Evolutionary conservation across 2,888 invertebrate genomes (phyloP), one percentile per base, ranked within the genome.

Genomic region (Chironomus tentans): DNA sequence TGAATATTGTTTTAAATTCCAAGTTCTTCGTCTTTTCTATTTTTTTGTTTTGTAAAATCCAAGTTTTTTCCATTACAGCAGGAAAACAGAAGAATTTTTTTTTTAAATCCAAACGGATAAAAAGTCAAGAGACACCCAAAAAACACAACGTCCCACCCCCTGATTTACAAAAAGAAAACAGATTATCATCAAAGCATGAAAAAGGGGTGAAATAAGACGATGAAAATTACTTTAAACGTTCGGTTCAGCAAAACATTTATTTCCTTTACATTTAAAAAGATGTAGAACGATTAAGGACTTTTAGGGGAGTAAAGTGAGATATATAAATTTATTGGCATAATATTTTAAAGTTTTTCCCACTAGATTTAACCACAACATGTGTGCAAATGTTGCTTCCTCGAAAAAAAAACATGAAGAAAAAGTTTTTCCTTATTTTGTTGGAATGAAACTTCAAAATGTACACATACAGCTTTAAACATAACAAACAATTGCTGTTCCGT

Each of bases 261-360:
- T 56, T 56, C 15, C 56, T 56, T 56, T 15, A 15, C n/a, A 56
- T 56, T 56, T 18, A n/a, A 18, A 56, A 18, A 15, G 56, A 56
- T 56, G 56, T 18, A 56, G 56, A 18, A 56, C 56, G 56, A 56
- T 56, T 56, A 56, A 18, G 56, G 18, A 18, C 2, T 38, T 38
- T 38, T 38, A 38, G 38, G 38, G 38, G 15, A 7, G 13, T n/a
- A 65, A 21, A 65, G 13, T 18, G 65, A 65, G 65, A 21, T 24
- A 61, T 62, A 18, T 56, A 18, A 56, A 72, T 72, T 72, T 72
- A 72, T 72, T 62, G 72, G 72, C 61, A 38, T 72, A n/a, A 72
- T 72, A 72, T 72, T 72, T 72, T 72, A 72, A 72, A 72, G 72
- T 72, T 62, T 70, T 72, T 62, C 72, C 72, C 72, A 72, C 24